phyloP scores from a whole-genome alignment of 2,113 vertebrate genomes.

The Lagopus leucura region DNA sequence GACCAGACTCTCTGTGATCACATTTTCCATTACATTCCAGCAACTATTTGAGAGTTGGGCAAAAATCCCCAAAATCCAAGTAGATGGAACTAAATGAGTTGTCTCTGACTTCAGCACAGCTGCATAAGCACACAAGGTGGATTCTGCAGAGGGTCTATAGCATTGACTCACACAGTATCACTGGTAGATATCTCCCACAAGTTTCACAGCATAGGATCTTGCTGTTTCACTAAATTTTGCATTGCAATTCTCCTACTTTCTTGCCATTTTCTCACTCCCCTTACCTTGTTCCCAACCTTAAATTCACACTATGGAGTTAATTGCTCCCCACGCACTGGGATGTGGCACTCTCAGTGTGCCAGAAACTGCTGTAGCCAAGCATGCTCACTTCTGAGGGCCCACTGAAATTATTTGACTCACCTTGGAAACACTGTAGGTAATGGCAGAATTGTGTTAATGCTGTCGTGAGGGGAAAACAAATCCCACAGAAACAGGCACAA shows the following conservation, averaged over 20 bases:
- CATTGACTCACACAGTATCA: not conserved
- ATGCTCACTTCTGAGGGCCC: not conserved
- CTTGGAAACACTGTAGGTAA: not conserved
- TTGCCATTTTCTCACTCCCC: not conserved
- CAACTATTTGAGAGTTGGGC: not conserved
- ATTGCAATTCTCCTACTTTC: not conserved
- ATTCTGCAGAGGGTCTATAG: not conserved
- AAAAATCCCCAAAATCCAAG: conserved; percentile 8
- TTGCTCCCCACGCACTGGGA: not conserved
- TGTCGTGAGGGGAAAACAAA: not conserved
- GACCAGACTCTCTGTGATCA: not conserved
- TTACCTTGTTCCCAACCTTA: not conserved
- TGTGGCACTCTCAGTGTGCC: not conserved
- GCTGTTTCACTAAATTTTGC: not conserved
- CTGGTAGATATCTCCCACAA: not conserved
- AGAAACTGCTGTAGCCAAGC: not conserved
- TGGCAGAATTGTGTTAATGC: not conserved
- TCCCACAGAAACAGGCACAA: not conserved
- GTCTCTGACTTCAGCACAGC: not conserved
- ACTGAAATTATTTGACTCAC: not conserved
- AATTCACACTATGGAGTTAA: not conserved
- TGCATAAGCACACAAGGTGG: not conserved
- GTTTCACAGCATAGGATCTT: not conserved
- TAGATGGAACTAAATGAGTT: not conserved
- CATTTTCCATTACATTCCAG: not conserved